phyloP scores from a whole-genome alignment of 2,797 vertebrate species.

The Myripristis murdjan region DNA sequence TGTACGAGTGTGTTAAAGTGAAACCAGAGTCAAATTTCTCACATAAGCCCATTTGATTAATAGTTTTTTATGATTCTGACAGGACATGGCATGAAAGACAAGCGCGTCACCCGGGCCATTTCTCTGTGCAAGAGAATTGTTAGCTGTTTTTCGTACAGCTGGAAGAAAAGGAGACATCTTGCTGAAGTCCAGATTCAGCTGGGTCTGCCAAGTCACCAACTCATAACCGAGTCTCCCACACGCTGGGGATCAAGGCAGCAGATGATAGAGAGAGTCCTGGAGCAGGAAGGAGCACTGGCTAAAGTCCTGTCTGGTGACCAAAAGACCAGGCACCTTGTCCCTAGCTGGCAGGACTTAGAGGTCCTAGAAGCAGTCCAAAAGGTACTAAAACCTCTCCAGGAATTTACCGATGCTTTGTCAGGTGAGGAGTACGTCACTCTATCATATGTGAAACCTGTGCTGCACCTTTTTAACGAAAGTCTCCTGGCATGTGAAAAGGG shows the following conservation, averaged over 20 bases:
- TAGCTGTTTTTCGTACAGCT: constrained; percentile 51
- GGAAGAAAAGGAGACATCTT: constrained; percentile 39
- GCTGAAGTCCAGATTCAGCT: constrained; percentile 46
- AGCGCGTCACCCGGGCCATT: constrained; percentile 21
- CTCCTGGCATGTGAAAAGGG: constrained; percentile 39
- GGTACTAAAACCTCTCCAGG: constrained; percentile 46
- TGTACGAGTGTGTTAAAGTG: too few species aligned
- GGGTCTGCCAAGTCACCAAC: constrained; percentile 41
- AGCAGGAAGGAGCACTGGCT: constrained; percentile 40
- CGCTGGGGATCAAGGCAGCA: constrained; percentile 31
- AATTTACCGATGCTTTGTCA: constrained; percentile 41
- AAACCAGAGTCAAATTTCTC: too few species aligned
- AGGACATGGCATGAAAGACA: constrained; percentile 41
- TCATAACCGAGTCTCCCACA: constrained; percentile 39
- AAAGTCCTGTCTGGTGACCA: constrained; percentile 47
- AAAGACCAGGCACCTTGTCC: constrained; percentile 43
- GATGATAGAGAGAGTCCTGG: constrained; percentile 38
- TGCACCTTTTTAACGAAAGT: constrained; percentile 49
- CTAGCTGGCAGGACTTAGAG: constrained; percentile 42
- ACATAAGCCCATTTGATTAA: too few species aligned
- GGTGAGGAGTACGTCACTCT: constrained; percentile 44
- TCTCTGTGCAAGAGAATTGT: constrained; percentile 43
- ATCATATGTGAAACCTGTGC: constrained; percentile 47
- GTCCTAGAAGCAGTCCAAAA: constrained; percentile 49
- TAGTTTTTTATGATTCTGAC: not conserved